Conservation (phyloP, 2,113 vertebrate genomes). For the Smithornis capensis region DNA sequence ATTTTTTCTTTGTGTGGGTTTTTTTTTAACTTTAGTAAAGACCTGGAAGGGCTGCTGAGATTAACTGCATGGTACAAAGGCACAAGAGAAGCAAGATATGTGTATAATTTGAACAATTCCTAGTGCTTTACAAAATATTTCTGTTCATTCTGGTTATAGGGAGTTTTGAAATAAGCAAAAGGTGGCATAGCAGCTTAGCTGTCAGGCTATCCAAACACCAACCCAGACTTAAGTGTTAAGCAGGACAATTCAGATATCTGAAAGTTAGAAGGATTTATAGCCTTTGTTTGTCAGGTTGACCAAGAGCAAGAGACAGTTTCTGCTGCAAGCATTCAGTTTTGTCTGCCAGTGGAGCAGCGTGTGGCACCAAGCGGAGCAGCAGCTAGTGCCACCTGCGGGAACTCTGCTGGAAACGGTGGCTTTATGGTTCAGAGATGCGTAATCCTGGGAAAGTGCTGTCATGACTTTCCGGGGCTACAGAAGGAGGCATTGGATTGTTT, state of each 20-base stretch:
- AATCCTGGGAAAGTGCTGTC: accelerated
- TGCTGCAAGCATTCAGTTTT: accelerated
- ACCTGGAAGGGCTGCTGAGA: neutral
- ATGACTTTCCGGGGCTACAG: accelerated
- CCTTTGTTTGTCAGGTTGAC: neutral
- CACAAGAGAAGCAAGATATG: neutral
- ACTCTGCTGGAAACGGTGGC: neutral
- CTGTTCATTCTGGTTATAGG: neutral
- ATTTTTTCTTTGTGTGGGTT: neutral
- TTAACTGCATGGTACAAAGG: neutral
- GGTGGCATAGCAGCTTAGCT: neutral
- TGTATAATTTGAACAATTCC: neutral
- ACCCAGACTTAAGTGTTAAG: neutral
- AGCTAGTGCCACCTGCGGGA: slow-evolving; percentile 44
- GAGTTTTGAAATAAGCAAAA: neutral
- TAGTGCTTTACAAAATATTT: neutral
- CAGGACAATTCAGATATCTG: neutral
- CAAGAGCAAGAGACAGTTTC: neutral
- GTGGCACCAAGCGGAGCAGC: neutral
- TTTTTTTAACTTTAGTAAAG: neutral
- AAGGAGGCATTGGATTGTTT: accelerated
- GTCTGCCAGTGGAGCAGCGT: neutral
- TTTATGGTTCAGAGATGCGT: accelerated
- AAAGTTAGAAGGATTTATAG: neutral
- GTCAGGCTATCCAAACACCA: neutral